phyloP scores from a whole-genome alignment of 2,113 vertebrate species.

The Bufo bufo region DNA sequence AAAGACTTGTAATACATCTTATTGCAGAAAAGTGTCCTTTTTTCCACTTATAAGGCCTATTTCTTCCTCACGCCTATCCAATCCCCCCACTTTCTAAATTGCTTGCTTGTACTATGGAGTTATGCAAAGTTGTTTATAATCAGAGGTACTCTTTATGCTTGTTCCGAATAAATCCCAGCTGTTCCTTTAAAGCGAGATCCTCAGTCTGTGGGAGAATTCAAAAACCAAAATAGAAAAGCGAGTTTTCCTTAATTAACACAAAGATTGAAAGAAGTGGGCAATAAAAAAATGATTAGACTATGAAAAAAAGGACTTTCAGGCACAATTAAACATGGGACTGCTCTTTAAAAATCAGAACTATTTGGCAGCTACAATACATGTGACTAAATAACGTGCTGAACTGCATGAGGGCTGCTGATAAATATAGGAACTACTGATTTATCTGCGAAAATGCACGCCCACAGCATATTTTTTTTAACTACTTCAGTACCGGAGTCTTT shows the following conservation, averaged over 20 bases:
- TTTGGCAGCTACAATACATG: not conserved
- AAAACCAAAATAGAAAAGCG: not conserved
- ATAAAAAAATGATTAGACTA: too few relatives aligned
- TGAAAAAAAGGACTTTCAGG: not conserved
- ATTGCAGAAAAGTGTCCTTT: too few relatives aligned
- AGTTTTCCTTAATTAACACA: too few relatives aligned
- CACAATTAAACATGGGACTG: not conserved
- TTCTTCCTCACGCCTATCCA: too few relatives aligned
- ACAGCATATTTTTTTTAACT: not conserved
- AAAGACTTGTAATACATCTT: too few relatives aligned
- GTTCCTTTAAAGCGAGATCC: not conserved
- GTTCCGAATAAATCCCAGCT: not conserved
- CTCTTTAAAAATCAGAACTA: not conserved
- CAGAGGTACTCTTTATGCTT: not conserved
- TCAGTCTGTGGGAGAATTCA: not conserved
- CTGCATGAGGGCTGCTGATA: not conserved
- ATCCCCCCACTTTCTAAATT: too few relatives aligned
- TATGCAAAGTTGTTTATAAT: too few relatives aligned
- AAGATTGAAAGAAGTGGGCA: too few relatives aligned
- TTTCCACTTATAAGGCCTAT: too few relatives aligned
- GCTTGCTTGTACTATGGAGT: too few relatives aligned
- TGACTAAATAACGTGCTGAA: not conserved
- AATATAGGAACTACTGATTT: not conserved
- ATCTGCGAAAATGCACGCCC: not conserved
- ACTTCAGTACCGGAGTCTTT: too few relatives aligned